Evolutionary conservation across 2,797 vertebrate genomes (phyloP), one percentile per base, ranked within the genome.

Genomic region (Typhlichthys subterraneus): DNA sequence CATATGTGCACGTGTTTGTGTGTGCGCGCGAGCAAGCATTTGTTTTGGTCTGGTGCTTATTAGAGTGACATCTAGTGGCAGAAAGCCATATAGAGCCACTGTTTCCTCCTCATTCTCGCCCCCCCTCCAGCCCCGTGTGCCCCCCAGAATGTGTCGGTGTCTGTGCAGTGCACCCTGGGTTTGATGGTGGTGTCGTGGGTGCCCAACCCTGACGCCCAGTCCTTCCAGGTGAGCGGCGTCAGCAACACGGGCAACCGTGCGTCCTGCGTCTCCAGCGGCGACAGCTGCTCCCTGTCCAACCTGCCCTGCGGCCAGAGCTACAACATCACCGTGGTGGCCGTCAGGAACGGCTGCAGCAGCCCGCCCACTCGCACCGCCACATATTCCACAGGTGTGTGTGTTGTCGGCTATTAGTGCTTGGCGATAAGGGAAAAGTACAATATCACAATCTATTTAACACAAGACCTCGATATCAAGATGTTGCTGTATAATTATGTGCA

Each of bases 301-400:
- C 75, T 93, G 2, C 75, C 78, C 4, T 94, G 93, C 59, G 93
- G 94, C 54, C 81, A 72, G 17, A 73, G 12, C 50, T 94, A 92
- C 81, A 85, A 74, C 0, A 55, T 92, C 0, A 88, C 87, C 0
- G 89, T 90, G 17, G 61, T 77, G 12, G 75, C 92, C 11, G 45
- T 88, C 13, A 81, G 75, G 51, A 50, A 72, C 0, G 62, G 12
- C 46, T 94, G 92, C 58, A 65, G 84, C 65, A 91, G 92, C 68
- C n/a, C 61, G 12, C 60, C 70, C 0, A 92, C 90, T 7, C 1
- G 56, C 0, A 45, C 61, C 5, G 61, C 82, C 0, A 1, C 52
- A 10, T 75, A 70, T 0, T 71, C 57, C 45, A 84, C 92, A 88
- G 93, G 91, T 93, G 89, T 74, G 42, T 23, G 23, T 23, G 23